Base-by-base conservation (phyloP, 2,113 vertebrate genomes). In the Leptodactylus fuscus region DNA sequence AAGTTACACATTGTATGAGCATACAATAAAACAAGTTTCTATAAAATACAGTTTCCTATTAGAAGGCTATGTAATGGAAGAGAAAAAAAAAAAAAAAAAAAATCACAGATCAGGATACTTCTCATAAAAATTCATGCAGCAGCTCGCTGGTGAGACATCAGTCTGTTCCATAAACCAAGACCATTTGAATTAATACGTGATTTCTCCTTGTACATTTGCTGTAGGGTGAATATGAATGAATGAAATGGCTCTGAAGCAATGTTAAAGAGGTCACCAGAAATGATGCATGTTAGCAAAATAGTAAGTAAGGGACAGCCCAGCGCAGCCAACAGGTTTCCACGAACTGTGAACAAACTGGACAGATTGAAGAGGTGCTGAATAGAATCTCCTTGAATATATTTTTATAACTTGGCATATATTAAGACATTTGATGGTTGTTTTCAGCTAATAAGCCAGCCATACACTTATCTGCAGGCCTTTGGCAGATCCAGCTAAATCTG, bases 161-260 rank as follows among this genome's bases (percentile, higher is more conserved):
- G 38, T 81, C 80, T 32, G 18, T 46, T 81, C 80, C 29, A 65
- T 51, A 70, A 51, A 81, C 32, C 44, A 81, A 69, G 58, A 70
- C 80, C 15, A 32, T 49, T 70, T 67, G 60, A 70, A 70, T 51
- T 70, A 69, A 70, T 51, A 49, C 60, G 15, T 1, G n/a, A 67
- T 81, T 81, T 81, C 80, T 81, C 62, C 80, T 81, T 81, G 36
- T 46, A 62, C 55, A 65, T 27, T 44, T 51, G 80, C 80, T 81
- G 62, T 29, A 58, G 34, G 79, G 79, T 51, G 80, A 70, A 81
- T 67, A 70, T 67, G 80, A 49, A 70, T 81, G 18, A 49, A 51
- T 51, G 27, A 70, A 81, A 70, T 67, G 24, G 24, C 65, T 69
- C 44, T 70, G 46, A 46, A 49, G 62, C 41, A 69, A 69, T 49